phyloP scores from a whole-genome alignment of 2,113 vertebrate genomes.

The Ahaetulla prasina region DNA sequence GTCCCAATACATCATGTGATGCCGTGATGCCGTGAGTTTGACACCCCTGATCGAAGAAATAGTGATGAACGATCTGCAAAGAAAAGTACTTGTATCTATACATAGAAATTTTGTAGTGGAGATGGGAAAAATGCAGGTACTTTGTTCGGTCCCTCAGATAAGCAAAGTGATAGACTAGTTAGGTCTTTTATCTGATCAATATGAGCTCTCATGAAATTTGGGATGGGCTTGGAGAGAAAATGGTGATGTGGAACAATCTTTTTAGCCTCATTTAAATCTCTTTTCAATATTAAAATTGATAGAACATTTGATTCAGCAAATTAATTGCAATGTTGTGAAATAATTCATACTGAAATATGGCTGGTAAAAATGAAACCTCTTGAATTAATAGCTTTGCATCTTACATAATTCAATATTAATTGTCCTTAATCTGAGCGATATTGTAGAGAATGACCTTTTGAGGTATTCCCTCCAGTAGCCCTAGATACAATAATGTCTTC shows the following conservation, averaged over 20 bases:
- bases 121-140: neutral
- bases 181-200: neutral
- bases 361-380: neutral
- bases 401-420: slow-evolving; percentile 11
- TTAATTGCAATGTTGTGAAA: neutral
- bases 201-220: neutral
- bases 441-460: neutral
- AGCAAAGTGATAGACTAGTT: neutral
- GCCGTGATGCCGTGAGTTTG: too few species aligned
- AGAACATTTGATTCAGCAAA: neutral
- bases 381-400: neutral
- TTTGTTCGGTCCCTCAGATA: neutral
- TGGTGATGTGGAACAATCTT: neutral
- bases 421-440: neutral
- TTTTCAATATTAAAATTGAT: neutral
- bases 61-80: neutral
- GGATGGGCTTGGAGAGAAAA: neutral
- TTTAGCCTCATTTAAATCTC: too few species aligned
- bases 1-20: too few species aligned
- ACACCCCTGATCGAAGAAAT: neutral
- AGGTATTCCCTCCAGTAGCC: neutral
- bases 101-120: neutral
- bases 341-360: neutral
- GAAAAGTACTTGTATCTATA: neutral
- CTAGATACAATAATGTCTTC: neutral